These are phyloP conservation scores for Cirrhinus molitorella DNA, from an alignment of 2,797 vertebrate genomes.

Conservation along the genomic window DNA sequence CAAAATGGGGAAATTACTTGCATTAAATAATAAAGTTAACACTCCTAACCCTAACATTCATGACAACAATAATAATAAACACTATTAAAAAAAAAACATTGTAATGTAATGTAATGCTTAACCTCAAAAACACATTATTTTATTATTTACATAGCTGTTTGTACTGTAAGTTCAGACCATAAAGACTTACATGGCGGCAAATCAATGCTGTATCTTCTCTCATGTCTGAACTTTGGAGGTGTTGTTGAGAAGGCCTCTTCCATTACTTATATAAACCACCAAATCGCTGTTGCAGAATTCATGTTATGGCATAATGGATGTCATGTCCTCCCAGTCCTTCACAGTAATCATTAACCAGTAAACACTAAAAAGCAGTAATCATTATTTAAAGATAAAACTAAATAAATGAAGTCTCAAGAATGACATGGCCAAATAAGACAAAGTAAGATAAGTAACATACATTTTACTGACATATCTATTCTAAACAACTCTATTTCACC, in stretches of 20 bases:
- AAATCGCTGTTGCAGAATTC: background rate
- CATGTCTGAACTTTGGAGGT: background rate
- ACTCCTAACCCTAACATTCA: background rate
- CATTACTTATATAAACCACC: background rate
- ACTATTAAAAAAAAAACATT: background rate
- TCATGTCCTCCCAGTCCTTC: background rate
- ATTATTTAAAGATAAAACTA: background rate
- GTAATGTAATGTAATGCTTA: background rate
- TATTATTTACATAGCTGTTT: background rate
- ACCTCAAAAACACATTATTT: background rate
- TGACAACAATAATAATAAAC: no score
- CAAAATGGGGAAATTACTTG: slow-evolving; percentile 1
- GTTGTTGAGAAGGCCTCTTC: background rate
- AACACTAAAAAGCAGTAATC: background rate
- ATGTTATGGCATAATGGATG: background rate
- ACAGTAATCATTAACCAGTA: background rate
- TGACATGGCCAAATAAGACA: background rate
- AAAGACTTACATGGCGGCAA: slow-evolving; percentile 17
- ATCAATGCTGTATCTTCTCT: background rate
- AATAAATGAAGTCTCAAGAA: background rate
- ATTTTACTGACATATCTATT: background rate
- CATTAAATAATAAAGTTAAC: background rate
- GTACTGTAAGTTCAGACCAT: background rate
- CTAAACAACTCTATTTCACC: background rate
- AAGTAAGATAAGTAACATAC: background rate